phyloP scores from a whole-genome alignment of 2,888 invertebrate genomes.

The Caenorhabditis imperialis region DNA sequence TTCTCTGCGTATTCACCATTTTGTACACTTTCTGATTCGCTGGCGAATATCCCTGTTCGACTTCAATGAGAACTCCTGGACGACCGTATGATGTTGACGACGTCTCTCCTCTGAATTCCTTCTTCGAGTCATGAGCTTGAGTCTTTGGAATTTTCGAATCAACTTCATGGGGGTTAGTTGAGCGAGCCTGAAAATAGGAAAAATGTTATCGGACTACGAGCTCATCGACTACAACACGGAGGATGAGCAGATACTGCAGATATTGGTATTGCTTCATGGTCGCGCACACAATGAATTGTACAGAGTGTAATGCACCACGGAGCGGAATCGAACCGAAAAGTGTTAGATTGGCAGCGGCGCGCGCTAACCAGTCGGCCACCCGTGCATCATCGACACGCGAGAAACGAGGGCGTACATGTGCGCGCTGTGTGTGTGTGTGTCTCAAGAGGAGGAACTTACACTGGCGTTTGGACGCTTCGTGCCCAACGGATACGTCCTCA shows the following conservation, averaged over 20 bases:
- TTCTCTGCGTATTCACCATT: conserved; percentile 15
- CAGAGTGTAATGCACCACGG: conserved; percentile 30
- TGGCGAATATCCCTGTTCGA: conserved; percentile 7
- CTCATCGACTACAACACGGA: conserved; percentile 46
- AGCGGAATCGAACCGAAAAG: conserved; percentile 39
- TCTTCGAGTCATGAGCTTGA: no score
- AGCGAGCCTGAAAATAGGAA: conserved; percentile 26
- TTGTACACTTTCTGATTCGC: conserved; percentile 36
- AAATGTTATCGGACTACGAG: conserved; percentile 55
- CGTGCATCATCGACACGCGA: conserved; percentile 19
- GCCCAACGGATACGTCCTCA: conserved; percentile 18
- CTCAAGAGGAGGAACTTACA: no score
- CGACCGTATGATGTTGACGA: not conserved
- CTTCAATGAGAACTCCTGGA: conserved; percentile 20
- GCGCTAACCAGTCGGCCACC: conserved; percentile 38
- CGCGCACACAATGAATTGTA: conserved; percentile 45
- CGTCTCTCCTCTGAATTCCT: conserved; percentile 2
- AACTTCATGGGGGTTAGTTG: not conserved
- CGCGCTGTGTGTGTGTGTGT: not conserved
- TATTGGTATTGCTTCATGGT: conserved; percentile 44
- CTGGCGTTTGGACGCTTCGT: not conserved
- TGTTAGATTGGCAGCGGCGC: not conserved
- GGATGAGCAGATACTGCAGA: conserved; percentile 57
- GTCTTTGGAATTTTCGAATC: no score
- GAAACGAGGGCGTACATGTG: not conserved